Percentiles rank a stretch among this genome's conserved stretches.
Evolutionary conservation across 2,888 invertebrate species (phyloP).

Genomic region (Tridacna gigas): DNA sequence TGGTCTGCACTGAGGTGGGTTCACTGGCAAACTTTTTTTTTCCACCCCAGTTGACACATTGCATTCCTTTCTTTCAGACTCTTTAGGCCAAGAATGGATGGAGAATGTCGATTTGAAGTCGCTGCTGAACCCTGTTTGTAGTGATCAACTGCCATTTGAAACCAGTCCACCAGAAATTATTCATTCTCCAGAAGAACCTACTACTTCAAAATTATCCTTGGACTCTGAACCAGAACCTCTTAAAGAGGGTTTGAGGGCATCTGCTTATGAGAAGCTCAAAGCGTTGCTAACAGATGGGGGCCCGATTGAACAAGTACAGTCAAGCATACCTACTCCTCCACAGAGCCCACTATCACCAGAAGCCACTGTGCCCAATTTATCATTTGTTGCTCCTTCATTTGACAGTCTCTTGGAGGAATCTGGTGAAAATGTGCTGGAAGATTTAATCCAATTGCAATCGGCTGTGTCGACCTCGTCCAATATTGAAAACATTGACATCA

Average conservation of each 20-base stretch:
- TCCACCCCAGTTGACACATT: too few species aligned
- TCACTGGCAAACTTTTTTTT: too few species aligned
- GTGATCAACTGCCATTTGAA: not conserved
- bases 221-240: slow-evolving; percentile 33
- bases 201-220: not conserved
- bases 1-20: too few species aligned
- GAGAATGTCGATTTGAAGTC: slow-evolving; percentile 71
- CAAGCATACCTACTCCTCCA: not conserved
- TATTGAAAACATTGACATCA: not conserved
- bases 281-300: slow-evolving; percentile 35
- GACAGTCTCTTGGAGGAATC: slow-evolving; percentile 13
- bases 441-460: slow-evolving; percentile 25
- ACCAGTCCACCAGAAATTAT: not conserved
- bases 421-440: slow-evolving; percentile 14
- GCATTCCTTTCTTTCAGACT: slow-evolving; percentile 64
- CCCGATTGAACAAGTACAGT: not conserved
- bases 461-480: not conserved
- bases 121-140: slow-evolving; percentile 55
- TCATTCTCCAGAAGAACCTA: not conserved
- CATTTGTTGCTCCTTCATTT: slow-evolving; percentile 29
- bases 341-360: slow-evolving; percentile 32
- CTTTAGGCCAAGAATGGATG: slow-evolving; percentile 77
- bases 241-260: slow-evolving; percentile 47
- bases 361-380: slow-evolving; percentile 48
- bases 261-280: slow-evolving; percentile 61